Base-by-base conservation (phyloP, 2,797 vertebrate genomes). In the Gorsachius magnificus region DNA sequence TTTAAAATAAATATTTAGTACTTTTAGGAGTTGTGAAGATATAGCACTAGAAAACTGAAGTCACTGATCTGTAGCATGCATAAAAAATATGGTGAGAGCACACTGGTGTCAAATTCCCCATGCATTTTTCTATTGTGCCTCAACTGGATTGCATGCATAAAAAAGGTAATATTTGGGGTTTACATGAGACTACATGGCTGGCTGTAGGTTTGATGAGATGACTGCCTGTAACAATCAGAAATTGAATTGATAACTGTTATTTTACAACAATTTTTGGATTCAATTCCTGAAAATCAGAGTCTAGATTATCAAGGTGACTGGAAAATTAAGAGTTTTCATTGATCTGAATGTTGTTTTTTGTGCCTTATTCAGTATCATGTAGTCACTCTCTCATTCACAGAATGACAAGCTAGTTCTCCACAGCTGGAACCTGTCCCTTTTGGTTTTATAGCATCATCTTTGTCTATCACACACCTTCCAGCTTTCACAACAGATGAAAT, bases 1-100 rank as follows among this genome's bases (percentile, higher is more conserved):
- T 95, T 94, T 92, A 85, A 94, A 95, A 95, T 87, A 95, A 96
- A 95, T 96, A 93, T 85, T 95, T 95, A 78, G 68, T 87, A 71
- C 71, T 93, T 95, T 51, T 74, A 87, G 68, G 88, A 95, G 75
- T 92, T 92, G 90, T 87, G 75, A 93, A 96, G 96, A 94, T 82
- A 82, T 1, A 50, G 35, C 46, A 54, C 71, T 69, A 68, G 66
- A 90, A 93, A 68, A 50, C 68, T 89, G 48, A 83, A 89, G 56
- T 92, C 60, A 70, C 60, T 76, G 74, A 71, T 80, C 48, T 87
- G 68, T 77, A 85, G 33, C 68, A 65, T 85, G 22, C 36, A 58
- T 54, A 75, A 79, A 86, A 95, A 68, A 38, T 76, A 20, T 2
- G 9, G 29, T 54, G 53, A 85, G 76, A 64, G 78, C 46, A 77